These are phyloP conservation scores for Aphelenchoides fujianensis DNA, from an alignment of 1,140 invertebrate species.

Conservation along the genomic window DNA sequence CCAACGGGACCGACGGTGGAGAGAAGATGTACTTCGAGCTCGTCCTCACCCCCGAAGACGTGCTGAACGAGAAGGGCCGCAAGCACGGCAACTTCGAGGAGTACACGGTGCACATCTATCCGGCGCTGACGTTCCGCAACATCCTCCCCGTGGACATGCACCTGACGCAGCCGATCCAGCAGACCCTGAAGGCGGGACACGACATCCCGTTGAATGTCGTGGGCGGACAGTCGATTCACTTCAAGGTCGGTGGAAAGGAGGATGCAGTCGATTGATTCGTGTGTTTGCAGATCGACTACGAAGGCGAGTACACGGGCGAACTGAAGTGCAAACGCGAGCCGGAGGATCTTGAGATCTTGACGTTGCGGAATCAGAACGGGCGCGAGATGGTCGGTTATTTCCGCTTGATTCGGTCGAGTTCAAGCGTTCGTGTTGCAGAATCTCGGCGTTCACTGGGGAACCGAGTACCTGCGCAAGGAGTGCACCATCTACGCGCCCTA, in stretches of 20 bases:
- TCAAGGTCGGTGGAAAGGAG: too few relatives aligned
- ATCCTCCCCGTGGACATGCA: conserved; percentile 78
- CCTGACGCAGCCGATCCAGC: conserved; percentile 66
- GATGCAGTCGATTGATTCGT: too few relatives aligned
- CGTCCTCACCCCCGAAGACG: conserved; percentile 77
- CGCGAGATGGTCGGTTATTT: too few relatives aligned
- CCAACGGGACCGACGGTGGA: conserved; percentile 45
- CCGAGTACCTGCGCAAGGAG: conserved; percentile 69
- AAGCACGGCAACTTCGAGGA: conserved; percentile 66
- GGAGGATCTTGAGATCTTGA: conserved; percentile 41
- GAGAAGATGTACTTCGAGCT: conserved; percentile 69
- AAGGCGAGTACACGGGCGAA: conserved; percentile 31
- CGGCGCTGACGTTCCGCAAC: conserved; percentile 85
- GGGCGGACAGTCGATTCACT: conserved; percentile 34
- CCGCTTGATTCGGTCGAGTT: too few relatives aligned
- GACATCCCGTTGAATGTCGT: conserved; percentile 48
- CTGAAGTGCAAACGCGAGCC: conserved; percentile 23
- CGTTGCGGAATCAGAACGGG: conserved; percentile 32
- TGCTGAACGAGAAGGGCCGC: conserved; percentile 77
- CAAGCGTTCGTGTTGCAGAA: too few relatives aligned
- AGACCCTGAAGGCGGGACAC: conserved; percentile 47
- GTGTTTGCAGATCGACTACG: conserved; percentile 34
- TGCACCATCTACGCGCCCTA: conserved; percentile 87
- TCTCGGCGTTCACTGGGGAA: conserved; percentile 78
- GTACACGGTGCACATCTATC: conserved; percentile 81